Percentiles rank a stretch among this genome's conserved stretches.
These are phyloP conservation scores for Lamprotornis superbus DNA, from an alignment of 2,113 vertebrate genomes.

Conservation along the genomic window DNA sequence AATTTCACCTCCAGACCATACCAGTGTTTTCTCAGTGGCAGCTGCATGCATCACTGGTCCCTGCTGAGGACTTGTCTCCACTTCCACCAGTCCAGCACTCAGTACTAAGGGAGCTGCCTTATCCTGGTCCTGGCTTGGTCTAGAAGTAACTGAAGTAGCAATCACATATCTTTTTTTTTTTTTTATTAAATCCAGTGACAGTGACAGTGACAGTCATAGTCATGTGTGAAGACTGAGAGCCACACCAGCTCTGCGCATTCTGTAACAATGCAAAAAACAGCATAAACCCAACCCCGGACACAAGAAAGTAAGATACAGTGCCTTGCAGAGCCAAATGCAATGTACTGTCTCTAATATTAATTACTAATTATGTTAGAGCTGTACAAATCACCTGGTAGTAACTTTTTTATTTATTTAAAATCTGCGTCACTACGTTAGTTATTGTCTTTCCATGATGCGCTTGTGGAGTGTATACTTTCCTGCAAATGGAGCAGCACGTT, in stretches of 20 bases:
- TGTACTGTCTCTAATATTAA: not conserved
- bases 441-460: conserved; percentile 38
- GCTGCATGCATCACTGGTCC: not conserved
- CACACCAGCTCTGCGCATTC: not conserved
- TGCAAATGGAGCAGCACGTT: not conserved
- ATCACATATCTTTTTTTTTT: not conserved
- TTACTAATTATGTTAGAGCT: not conserved
- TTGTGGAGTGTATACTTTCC: not conserved
- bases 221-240: not conserved
- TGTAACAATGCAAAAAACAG: not conserved
- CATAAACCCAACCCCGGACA: not conserved
- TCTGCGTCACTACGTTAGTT: conserved; percentile 31
- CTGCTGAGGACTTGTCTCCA: not conserved
- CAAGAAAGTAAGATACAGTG: not conserved
- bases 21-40: not conserved
- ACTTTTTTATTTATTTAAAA: conserved; percentile 12
- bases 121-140: not conserved
- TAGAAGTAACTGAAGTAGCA: not conserved
- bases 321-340: not conserved
- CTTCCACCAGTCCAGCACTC: not conserved
- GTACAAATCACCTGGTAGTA: conserved; percentile 10
- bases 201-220: not conserved
- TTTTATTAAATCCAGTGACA: not conserved
- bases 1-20: not conserved
- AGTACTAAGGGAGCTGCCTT: not conserved